phyloP scores from a whole-genome alignment of 2,797 vertebrate genomes.

The Labroides dimidiatus region DNA sequence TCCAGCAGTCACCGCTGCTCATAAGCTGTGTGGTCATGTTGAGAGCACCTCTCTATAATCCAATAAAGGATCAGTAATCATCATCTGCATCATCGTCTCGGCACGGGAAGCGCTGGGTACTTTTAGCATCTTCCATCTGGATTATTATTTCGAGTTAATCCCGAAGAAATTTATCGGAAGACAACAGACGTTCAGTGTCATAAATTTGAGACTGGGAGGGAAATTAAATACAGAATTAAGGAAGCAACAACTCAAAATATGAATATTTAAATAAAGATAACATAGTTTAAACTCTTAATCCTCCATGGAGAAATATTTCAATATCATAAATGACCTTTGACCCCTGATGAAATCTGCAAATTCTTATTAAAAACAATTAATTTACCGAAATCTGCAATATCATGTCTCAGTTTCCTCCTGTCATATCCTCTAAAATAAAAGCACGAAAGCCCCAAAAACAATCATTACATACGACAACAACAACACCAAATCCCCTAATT shows the following conservation, averaged over 20 bases:
- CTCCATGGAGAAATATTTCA: no score
- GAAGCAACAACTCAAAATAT: no score
- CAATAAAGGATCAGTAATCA: slow-evolving; percentile 29
- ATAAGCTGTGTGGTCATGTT: slow-evolving; percentile 53
- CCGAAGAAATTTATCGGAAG: no score
- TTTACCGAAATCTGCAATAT: background rate
- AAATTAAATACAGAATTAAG: no score
- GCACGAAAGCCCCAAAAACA: no score
- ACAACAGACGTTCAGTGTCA: no score
- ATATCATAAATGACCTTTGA: background rate
- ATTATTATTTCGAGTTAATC: no score
- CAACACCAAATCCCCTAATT: background rate
- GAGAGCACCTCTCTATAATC: slow-evolving; percentile 56
- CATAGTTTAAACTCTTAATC: no score
- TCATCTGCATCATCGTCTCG: background rate
- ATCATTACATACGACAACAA: background rate
- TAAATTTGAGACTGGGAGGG: no score
- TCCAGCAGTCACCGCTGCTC: slow-evolving; percentile 4
- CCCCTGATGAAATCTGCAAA: background rate
- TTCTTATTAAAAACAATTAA: background rate
- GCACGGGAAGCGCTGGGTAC: slow-evolving; percentile 32
- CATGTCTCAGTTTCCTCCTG: no score
- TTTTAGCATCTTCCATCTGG: background rate
- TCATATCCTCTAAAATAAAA: no score
- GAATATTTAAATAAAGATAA: no score